Conservation (phyloP, 2,888 invertebrate species). For the Drosophila basisetae region DNA sequence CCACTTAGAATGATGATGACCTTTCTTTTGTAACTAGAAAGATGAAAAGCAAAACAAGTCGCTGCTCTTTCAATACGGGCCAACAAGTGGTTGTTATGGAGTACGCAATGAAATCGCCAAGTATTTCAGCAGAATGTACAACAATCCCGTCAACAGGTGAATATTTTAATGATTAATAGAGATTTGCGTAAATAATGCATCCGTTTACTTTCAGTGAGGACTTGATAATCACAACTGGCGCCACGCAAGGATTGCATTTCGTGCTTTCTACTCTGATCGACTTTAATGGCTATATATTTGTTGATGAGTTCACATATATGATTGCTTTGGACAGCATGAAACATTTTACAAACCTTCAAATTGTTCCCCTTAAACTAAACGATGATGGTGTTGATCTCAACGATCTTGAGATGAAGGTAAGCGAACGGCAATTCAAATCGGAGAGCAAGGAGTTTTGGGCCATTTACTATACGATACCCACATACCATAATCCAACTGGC, state of each 20-base stretch:
- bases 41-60: constrained; percentile 71
- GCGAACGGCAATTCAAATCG: constrained; percentile 79
- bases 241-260: constrained; percentile 87
- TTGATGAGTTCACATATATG: constrained; percentile 89
- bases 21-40: constrained; percentile 54
- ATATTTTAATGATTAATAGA: background rate
- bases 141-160: constrained; percentile 84
- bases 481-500: constrained; percentile 88
- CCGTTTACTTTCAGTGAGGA: constrained; percentile 84
- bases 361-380: constrained; percentile 87
- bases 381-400: constrained; percentile 86
- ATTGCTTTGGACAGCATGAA: constrained; percentile 87
- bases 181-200: constrained; percentile 31
- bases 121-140: constrained; percentile 86
- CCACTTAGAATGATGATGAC: background rate
- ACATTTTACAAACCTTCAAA: constrained; percentile 86
- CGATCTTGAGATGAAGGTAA: constrained; percentile 85
- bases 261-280: constrained; percentile 87
- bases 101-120: constrained; percentile 86
- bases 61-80: constrained; percentile 87
- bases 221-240: constrained; percentile 87
- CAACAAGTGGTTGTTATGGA: constrained; percentile 86
- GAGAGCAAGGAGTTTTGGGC: constrained; percentile 86
- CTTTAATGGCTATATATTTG: constrained; percentile 87
- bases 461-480: constrained; percentile 87